Evolutionary conservation across 2,113 vertebrate genomes (phyloP).

Genomic region (Elanus axillaris): DNA sequence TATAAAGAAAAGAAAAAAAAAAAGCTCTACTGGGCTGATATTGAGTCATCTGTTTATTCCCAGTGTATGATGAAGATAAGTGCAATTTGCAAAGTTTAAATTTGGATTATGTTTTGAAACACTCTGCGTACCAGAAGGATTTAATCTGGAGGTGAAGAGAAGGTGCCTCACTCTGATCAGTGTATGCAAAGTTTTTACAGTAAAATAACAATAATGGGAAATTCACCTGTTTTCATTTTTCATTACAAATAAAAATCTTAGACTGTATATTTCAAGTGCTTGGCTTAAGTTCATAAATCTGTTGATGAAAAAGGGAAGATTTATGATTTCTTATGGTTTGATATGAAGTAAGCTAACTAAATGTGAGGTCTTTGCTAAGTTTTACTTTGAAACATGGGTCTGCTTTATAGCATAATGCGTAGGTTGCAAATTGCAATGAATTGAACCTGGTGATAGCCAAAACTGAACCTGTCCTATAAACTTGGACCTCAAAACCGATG

Average conservation of each 20-base stretch:
- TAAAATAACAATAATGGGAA: no score
- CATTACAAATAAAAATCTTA: neutral
- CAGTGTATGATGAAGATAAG: neutral
- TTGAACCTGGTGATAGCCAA: neutral
- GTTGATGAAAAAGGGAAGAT: neutral
- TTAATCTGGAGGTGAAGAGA: neutral
- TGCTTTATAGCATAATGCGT: neutral
- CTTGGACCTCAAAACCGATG: neutral
- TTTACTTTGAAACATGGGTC: neutral
- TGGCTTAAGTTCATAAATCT: neutral
- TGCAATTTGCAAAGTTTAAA: neutral
- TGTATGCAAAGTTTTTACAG: neutral
- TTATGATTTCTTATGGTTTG: neutral
- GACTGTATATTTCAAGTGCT: neutral
- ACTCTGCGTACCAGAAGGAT: neutral
- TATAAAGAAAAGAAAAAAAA: neutral
- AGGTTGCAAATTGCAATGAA: neutral
- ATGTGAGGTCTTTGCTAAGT: neutral
- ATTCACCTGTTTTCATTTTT: slow-evolving; percentile 12
- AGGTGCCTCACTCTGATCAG: neutral
- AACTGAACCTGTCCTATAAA: neutral
- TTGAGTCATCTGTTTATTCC: neutral
- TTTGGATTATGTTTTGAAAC: neutral
- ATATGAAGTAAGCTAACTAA: neutral
- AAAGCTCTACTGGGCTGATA: neutral